Percentiles rank a stretch among this genome's conserved stretches.
These are phyloP conservation scores for Hoplias malabaricus DNA, from an alignment of 2,113 vertebrate genomes.

Conservation along the genomic window DNA sequence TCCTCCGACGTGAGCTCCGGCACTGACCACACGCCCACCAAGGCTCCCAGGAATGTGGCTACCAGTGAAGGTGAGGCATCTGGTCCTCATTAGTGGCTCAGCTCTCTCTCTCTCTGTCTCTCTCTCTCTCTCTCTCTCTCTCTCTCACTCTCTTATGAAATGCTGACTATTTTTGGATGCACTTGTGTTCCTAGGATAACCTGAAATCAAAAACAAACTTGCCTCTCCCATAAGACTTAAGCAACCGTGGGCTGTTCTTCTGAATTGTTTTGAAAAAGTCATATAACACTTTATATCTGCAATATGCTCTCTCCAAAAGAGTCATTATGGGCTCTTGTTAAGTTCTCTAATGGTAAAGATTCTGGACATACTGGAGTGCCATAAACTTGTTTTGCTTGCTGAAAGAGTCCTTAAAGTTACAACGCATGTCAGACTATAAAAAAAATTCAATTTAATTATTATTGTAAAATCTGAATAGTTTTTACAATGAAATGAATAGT, in stretches of 20 bases:
- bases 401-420: conserved; percentile 14
- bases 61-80: conserved; percentile 96
- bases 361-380: conserved; percentile 33
- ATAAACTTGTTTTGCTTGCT: conserved; percentile 12
- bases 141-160: conserved; percentile 43
- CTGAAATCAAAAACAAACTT: conserved; percentile 71
- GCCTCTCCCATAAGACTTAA: conserved; percentile 53
- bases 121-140: conserved; percentile 34
- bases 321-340: conserved; percentile 17
- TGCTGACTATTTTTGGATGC: conserved; percentile 71
- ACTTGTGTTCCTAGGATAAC: conserved; percentile 65
- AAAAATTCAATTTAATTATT: neutral
- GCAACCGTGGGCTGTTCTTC: conserved; percentile 57
- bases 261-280: conserved; percentile 48
- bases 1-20: conserved; percentile 99
- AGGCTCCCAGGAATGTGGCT: conserved; percentile 95
- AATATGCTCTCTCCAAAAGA: neutral
- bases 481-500: neutral
- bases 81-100: conserved; percentile 77
- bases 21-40: conserved; percentile 96
- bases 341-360: conserved; percentile 63
- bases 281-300: conserved; percentile 57
- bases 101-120: conserved; percentile 52
- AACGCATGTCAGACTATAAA: neutral
- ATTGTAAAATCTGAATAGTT: neutral